Evolutionary conservation across 1,140 invertebrate genomes (phyloP).

Genomic region (Caenorhabditis remanei): DNA sequence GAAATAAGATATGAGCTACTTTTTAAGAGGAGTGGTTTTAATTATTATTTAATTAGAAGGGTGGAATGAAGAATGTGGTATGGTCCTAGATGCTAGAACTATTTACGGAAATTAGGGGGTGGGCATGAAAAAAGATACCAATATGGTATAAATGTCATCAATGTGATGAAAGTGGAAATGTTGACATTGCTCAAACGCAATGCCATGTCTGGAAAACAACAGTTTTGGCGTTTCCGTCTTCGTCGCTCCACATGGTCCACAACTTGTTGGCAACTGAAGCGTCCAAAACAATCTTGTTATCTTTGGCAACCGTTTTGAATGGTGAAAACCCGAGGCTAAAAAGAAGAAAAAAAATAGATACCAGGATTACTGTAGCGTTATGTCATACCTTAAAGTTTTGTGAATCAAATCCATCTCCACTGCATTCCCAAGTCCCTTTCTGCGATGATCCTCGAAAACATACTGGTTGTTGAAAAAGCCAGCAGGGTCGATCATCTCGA

Average conservation of each 20-base stretch:
- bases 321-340: slow-evolving; percentile 53
- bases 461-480: slow-evolving; percentile 64
- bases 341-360: neutral
- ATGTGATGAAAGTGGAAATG: neutral
- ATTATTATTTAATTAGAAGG: neutral
- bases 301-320: slow-evolving; percentile 63
- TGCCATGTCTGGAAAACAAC: slow-evolving; percentile 60
- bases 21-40: neutral
- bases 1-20: neutral
- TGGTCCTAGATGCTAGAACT: slow-evolving; percentile 34
- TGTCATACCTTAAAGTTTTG: slow-evolving; percentile 47
- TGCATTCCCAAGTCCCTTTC: slow-evolving; percentile 65
- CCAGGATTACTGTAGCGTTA: too few species aligned
- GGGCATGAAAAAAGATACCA: neutral
- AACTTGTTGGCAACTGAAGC: slow-evolving; percentile 32
- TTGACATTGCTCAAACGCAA: neutral
- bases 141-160: slow-evolving; percentile 30
- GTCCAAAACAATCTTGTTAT: slow-evolving; percentile 49
- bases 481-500: slow-evolving; percentile 65
- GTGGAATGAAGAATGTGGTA: slow-evolving; percentile 3
- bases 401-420: slow-evolving; percentile 65
- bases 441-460: slow-evolving; percentile 61
- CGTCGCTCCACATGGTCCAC: slow-evolving; percentile 58
- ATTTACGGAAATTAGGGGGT: neutral
- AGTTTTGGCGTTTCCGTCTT: slow-evolving; percentile 55